Base-by-base conservation (phyloP, 2,888 invertebrate genomes). In the Melanostoma scalare region DNA sequence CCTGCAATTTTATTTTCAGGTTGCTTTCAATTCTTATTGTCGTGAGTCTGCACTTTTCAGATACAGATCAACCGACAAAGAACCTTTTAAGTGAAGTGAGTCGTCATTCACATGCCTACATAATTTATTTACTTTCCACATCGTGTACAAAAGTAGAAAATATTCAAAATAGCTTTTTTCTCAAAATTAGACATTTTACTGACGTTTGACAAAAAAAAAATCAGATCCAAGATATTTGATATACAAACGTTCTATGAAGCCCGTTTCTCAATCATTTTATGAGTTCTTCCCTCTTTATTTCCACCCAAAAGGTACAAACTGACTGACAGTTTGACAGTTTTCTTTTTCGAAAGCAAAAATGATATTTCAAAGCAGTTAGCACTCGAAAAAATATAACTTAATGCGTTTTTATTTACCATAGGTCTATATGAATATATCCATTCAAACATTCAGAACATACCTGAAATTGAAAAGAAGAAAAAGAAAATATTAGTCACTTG, bases 141-240 rank as follows among this genome's bases (percentile, higher is more conserved):
- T 0, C 20, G 20, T 20, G 20, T 20, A 20, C 20, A 20, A 20
- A 20, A 20, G 20, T 20, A 20, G 20, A 20, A 20, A 20, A 20
- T 20, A 20, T 20, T 20, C 20, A 20, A 20, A 20, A 20, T 20
- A 67, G 6, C 33, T 31, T 61, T 60, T 58, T 46, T 40, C n/a
- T 55, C 44, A 67, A 67, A 81, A 76, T 76, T 67, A 72, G 80
- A 81, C 76, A 76, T 55, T 76, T 63, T 55, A 76, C 50, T 76
- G 80, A 81, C 65, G 65, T 58, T 36, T 53, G 63, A 75, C 52
- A 56, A 75, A 31, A 52, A 58, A 31, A 40, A 38, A 5, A 9
- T 6, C n/a, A 1, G 30, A 31, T 31, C 6, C 38, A 31, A 42
- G 10, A 3, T 10, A 33, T 33, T 31, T 33, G 6, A 3, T 60